phyloP scores from a whole-genome alignment of 1,140 invertebrate genomes.

The Pseudomyrmex flavicornis region DNA sequence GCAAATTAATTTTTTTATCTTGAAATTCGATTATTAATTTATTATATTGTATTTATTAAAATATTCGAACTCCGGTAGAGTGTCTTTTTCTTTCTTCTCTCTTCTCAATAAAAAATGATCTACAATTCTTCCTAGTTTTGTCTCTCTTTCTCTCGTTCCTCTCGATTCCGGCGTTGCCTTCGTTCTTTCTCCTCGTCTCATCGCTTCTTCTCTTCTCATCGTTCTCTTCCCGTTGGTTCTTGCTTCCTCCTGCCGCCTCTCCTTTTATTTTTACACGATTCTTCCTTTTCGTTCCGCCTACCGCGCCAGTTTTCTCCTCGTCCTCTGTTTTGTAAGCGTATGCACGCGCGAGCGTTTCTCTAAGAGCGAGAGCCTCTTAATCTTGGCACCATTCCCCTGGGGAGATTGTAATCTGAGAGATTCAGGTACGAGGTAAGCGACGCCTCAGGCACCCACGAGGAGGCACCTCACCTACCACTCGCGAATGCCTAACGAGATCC shows the following conservation, averaged over 20 bases:
- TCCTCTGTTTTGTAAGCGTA: conserved; percentile 42
- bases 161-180: not conserved
- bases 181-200: not conserved
- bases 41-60: no score
- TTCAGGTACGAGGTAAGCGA: conserved; percentile 69
- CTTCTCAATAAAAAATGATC: conserved; percentile 31
- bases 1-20: no score
- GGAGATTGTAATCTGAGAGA: conserved; percentile 81
- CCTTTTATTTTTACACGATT: conserved; percentile 31
- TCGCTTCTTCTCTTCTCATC: conserved; percentile 10
- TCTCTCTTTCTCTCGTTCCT: not conserved
- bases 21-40: no score
- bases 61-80: not conserved
- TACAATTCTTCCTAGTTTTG: not conserved
- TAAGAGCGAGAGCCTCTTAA: conserved; percentile 71
- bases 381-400: conserved; percentile 75
- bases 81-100: not conserved
- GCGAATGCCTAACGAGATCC: conserved; percentile 54
- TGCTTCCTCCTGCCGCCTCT: not conserved
- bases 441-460: conserved; percentile 72
- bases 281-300: not conserved
- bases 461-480: conserved; percentile 57
- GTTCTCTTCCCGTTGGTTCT: not conserved
- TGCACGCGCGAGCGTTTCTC: conserved; percentile 40
- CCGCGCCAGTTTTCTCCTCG: conserved; percentile 1